A percentile compares a stretch with the other conserved stretches of the same genome.
Evolutionary conservation across 1,140 invertebrate species (phyloP).

Genomic region (Macrocentrus cingulum): DNA sequence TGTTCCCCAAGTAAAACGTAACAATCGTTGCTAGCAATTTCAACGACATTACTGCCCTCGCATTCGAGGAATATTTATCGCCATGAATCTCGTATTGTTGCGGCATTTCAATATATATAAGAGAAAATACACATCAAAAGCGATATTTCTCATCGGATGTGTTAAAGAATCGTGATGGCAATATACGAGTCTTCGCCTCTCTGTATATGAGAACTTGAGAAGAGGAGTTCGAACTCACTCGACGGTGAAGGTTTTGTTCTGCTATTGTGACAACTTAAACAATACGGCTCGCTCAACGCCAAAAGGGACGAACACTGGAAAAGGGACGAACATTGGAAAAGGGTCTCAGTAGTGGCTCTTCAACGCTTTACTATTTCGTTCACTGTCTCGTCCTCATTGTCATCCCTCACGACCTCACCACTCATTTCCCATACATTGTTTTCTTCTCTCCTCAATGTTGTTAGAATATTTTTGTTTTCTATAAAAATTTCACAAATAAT

Average conservation of each 20-base stretch:
- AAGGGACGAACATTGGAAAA: slow-evolving; percentile 11
- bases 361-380: not conserved
- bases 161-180: not conserved
- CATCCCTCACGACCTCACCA: not conserved
- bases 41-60: not conserved
- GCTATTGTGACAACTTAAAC: slow-evolving; percentile 54
- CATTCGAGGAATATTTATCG: slow-evolving; percentile 6
- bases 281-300: slow-evolving; percentile 38
- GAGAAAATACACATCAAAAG: slow-evolving; percentile 21
- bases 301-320: slow-evolving; percentile 18
- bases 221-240: slow-evolving; percentile 44
- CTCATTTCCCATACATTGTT: not conserved
- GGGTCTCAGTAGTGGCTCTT: slow-evolving; percentile 13
- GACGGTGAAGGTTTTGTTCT: slow-evolving; percentile 44
- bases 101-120: not conserved
- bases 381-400: slow-evolving; percentile 7
- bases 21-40: not conserved
- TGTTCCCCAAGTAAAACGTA: too few relatives aligned
- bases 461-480: not conserved
- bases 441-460: not conserved
- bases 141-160: not conserved
- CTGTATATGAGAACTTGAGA: slow-evolving; percentile 32
- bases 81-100: not conserved
- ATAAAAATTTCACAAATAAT: too few relatives aligned
- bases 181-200: not conserved